Evolutionary conservation across 2,888 invertebrate species (phyloP).

Genomic region (Chesias legatella): DNA sequence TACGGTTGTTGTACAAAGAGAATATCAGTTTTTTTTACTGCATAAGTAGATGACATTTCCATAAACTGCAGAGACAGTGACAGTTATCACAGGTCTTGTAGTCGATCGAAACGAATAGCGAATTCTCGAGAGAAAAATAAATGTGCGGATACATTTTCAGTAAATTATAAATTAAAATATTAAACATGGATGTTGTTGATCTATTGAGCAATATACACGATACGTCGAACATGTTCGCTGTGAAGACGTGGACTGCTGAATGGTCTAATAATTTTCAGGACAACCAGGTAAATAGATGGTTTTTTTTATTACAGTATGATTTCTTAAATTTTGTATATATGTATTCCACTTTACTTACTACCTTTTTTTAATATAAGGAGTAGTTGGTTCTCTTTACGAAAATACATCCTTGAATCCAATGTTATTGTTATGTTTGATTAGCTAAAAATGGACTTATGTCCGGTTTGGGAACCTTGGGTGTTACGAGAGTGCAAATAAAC

Average conservation of each 20-base stretch:
- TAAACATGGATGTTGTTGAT: conserved; percentile 71
- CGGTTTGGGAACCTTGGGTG: conserved; percentile 23
- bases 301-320: conserved; percentile 16
- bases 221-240: conserved; percentile 71
- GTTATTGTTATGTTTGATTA: conserved; percentile 30
- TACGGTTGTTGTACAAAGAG: no score
- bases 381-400: conserved; percentile 8
- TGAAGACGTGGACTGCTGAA: conserved; percentile 73
- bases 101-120: no score
- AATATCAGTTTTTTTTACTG: no score
- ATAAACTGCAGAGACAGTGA: no score
- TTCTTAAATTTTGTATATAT: no score
- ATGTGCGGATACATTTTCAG: no score
- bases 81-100: no score
- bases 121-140: no score
- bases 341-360: no score
- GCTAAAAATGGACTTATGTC: conserved; percentile 30
- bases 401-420: conserved; percentile 48
- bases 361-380: no score
- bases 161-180: conserved; percentile 21
- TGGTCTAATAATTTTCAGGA: conserved; percentile 74
- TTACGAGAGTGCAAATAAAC: not conserved
- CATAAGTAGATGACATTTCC: no score
- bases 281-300: conserved; percentile 57
- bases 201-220: conserved; percentile 69